Evolutionary conservation across 2,113 vertebrate species (phyloP).

Genomic region (Cololabis saira): DNA sequence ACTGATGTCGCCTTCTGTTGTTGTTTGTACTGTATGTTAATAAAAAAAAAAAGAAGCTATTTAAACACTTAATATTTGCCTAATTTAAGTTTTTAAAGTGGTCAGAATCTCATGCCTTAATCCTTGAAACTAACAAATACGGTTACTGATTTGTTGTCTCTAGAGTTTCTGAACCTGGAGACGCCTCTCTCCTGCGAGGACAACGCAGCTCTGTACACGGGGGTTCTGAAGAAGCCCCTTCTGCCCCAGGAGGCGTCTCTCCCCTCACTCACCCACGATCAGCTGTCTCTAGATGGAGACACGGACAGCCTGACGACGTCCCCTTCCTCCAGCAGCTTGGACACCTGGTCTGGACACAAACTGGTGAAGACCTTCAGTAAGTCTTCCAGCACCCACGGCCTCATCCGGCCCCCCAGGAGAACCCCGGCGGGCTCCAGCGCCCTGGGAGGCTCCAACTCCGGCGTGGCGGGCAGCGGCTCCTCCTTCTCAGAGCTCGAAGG

Average conservation of each 20-base stretch:
- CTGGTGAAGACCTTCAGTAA: constrained; percentile 93
- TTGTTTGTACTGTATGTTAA: too few species aligned
- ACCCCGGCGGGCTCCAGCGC: constrained; percentile 53
- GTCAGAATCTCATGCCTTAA: too few species aligned
- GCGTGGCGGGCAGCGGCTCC: constrained; percentile 85
- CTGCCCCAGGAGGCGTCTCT: constrained; percentile 82
- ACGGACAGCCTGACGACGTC: constrained; percentile 88
- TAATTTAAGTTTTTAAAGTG: too few species aligned
- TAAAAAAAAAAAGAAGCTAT: too few species aligned
- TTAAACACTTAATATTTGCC: too few species aligned
- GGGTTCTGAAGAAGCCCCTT: constrained; percentile 90
- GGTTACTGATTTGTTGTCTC: not conserved
- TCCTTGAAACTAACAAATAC: constrained; percentile 1
- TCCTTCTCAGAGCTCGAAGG: constrained; percentile 94
- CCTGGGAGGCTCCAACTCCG: constrained; percentile 53
- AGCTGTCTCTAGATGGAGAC: constrained; percentile 85
- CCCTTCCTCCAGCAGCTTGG: constrained; percentile 91
- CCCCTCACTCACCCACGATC: constrained; percentile 85
- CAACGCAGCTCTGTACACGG: constrained; percentile 90
- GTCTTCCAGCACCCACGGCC: constrained; percentile 87
- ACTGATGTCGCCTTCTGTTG: too few species aligned
- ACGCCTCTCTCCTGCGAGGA: constrained; percentile 85
- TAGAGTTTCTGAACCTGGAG: constrained; percentile 86
- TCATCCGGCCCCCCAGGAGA: constrained; percentile 92
- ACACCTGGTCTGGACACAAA: constrained; percentile 91